Evolutionary conservation across 2,797 vertebrate genomes (phyloP), one percentile per base, ranked within the genome.

Genomic region (Carcharodon carcharias): DNA sequence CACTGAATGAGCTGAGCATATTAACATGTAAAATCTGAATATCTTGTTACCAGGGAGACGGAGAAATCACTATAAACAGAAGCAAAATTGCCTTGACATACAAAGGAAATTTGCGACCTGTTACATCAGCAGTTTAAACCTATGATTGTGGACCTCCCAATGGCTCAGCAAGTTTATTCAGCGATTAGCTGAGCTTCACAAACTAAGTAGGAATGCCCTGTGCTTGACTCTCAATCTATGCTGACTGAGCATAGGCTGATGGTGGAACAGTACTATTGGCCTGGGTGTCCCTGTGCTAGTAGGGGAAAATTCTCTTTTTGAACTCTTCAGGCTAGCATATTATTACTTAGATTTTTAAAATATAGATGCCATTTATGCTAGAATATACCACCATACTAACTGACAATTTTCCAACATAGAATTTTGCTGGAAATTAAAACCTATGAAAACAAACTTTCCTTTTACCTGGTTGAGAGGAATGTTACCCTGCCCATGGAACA

Each of bases 11-110:
- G 31, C 31, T 1, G n/a, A 63, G 82, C 50, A 63, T 89, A 87
- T 96, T 96, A 89, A 80, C 80, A n/a, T 96, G 96, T 93, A 95
- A 91, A 95, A 67, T 95, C 77, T 89, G n/a, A 3, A 1, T 40
- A 58, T 63, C 28, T 54, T 58, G 50, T 95, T 50, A 61, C 54
- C 69, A 73, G 58, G 96, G 54, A 73, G 82, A 96, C 80, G 61
- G 56, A 85, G 50, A 61, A 89, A 77, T 63, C 71, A 92, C 50
- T 35, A 7, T 50, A 95, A 11, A 73, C 58, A 58, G 80, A 9
- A 71, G 56, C 82, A 96, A 80, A 96, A 69, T 45, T 69, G 3
- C 23, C 31, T 5, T 69, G 77, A 61, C 5, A 0, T 65, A 23
- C 23, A 77, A 63, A 96, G 14, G 45, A 94, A 96, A 54, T 73